phyloP scores from a whole-genome alignment of 2,797 vertebrate species.

The Ceryle rudis region DNA sequence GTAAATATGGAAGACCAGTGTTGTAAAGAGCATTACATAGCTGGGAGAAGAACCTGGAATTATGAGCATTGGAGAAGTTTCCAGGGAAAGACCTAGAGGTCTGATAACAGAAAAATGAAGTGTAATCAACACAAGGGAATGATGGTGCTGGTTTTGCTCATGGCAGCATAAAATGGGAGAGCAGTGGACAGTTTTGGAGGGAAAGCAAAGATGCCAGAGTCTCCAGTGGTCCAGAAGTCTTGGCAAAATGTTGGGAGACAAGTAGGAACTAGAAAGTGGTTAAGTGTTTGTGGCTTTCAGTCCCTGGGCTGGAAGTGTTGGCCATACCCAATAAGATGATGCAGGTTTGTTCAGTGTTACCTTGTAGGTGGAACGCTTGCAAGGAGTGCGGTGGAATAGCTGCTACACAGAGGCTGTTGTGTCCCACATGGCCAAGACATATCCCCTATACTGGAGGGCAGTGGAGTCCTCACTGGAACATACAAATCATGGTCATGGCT shows the following conservation, averaged over 20 bases:
- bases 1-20: neutral
- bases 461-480: neutral
- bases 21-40: neutral
- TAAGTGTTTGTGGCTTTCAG: neutral
- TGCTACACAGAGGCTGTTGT: neutral
- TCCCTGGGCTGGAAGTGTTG: neutral
- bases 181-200: neutral
- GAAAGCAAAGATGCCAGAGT: neutral
- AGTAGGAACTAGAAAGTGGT: neutral
- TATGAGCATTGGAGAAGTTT: neutral
- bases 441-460: rapidly evolving
- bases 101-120: neutral
- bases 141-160: neutral
- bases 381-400: neutral
- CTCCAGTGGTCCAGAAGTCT: neutral
- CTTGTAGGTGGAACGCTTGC: neutral
- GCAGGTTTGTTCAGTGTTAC: neutral
- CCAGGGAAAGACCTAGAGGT: neutral
- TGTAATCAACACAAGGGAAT: neutral
- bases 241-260: neutral
- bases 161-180: neutral
- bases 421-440: neutral
- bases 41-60: neutral
- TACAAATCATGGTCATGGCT: neutral
- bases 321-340: neutral